Evolutionary conservation across 2,888 invertebrate species (phyloP), one percentile per base, ranked within the genome.

Genomic region (Perizoma flavofasciatum): DNA sequence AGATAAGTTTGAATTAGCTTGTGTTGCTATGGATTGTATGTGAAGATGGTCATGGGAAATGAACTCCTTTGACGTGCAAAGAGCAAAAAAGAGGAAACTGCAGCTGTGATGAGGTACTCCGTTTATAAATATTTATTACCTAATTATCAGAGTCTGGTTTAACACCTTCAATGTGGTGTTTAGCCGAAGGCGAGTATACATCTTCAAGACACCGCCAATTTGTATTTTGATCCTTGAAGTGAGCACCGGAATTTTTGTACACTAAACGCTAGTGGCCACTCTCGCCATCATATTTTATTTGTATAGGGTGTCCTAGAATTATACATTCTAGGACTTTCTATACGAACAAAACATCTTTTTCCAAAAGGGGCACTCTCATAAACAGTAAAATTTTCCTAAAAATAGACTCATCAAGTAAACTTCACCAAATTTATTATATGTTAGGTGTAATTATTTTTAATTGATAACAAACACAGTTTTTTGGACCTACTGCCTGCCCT

Each of bases 121-220:
- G 78, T 85, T 88, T 89, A 88, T 89, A 89, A 90, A 90, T 90
- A 89, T 90, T 89, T 89, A 91, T 88, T 84, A 83, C 84, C 86
- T 85, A 83, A 88, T 89, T 89, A 89, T 85, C 70, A 75, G 71
- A 77, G 74, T 74, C 77, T 74, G 81, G 78, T 78, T 85, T 84
- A 82, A 82, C 85, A 83, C 82, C 75, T 84, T 72, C 77, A 75
- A 75, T 78, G 77, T 75, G 64, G 77, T 78, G 70, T 79, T 79
- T 76, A 77, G 81, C 82, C 79, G 73, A 72, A 68, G 82, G 82
- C 82, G 69, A 63, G 66, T 70, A 73, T 75, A 69, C 65, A 73
- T 73, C 74, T 69, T 68, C 60, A 64, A 75, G 74, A 73, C 74
- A 73, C 70, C 64, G 66, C 72, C 74, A 77, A 75, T 78, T 78